Evolutionary conservation across 2,113 vertebrate genomes (phyloP), one percentile per base, ranked within the genome.

Genomic region (Centropristis striata): DNA sequence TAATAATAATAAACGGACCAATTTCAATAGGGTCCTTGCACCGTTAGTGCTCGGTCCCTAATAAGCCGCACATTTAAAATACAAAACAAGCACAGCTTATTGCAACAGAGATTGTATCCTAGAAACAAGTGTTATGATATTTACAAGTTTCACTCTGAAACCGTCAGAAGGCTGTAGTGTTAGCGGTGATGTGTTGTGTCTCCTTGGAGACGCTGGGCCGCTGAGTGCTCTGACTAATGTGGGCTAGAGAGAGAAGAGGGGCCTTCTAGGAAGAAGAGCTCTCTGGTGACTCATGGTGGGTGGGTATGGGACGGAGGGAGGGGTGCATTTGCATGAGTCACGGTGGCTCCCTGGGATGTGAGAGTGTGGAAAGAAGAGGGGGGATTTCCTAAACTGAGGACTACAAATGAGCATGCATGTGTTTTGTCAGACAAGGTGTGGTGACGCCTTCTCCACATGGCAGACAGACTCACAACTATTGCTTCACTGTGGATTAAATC

Each of bases 241-340:
- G 59, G 41, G 49, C 61, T 25, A 16, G 55, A 53, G 13, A 28
- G n/a, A n/a, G 49, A 79, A 57, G 76, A 2, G 0, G 63, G 67
- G 61, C 10, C 20, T 47, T 78, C 32, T n/a, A 65, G 25, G 39
- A 83, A 44, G 66, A 77, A 53, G 27, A 21, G 69, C 53, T 81
- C 80, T 86, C 20, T 0, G 4, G 73, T 92, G 90, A 90, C 36
- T 91, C 89, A 92, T 58, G 61, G 74, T 72, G 87, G 83, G 75
- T 61, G 71, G 60, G n/a, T n/a, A n/a, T n/a, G n/a, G n/a, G n/a
- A n/a, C n/a, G n/a, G 75, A 75, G 7, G 18, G 32, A 36, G 42
- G 4, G 36, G 54, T 57, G 54, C 32, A 18, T 59, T 18, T n/a
- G 10, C 20, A 18, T 60, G 64, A 91, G 54, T 92, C 83, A 89